These are phyloP conservation scores for Sisor rabdophorus DNA, from an alignment of 2,113 vertebrate genomes.

Conservation along the genomic window DNA sequence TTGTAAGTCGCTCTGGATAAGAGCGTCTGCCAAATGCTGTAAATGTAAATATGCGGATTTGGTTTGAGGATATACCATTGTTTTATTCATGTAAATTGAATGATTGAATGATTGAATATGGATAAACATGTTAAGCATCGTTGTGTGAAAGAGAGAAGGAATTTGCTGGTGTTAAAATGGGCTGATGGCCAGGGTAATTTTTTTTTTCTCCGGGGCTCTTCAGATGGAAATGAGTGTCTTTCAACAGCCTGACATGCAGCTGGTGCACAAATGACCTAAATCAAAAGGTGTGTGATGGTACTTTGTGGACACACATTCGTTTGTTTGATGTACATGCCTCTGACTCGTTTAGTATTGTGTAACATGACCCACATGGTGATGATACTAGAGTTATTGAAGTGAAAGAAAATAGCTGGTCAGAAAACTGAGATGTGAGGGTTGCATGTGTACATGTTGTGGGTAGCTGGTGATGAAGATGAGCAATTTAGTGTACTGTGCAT, in stretches of 20 bases:
- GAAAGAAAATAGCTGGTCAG: neutral
- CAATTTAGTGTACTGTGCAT: neutral
- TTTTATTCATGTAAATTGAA: neutral
- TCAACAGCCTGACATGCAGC: conserved; percentile 37
- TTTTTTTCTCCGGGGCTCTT: conserved; percentile 42
- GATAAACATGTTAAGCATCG: neutral
- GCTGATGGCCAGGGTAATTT: conserved; percentile 22
- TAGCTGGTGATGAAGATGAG: conserved; percentile 8
- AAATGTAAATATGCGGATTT: no score
- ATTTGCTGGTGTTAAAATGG: conserved; percentile 22
- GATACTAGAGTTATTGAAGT: neutral
- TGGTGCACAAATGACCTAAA: conserved; percentile 42
- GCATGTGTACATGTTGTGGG: neutral
- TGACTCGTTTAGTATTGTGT: neutral
- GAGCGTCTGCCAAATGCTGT: no score
- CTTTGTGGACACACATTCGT: conserved; percentile 5
- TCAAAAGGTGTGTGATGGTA: conserved; percentile 18
- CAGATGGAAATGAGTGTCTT: conserved; percentile 44
- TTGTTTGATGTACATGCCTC: conserved; percentile 3
- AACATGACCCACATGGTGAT: conserved; percentile 26
- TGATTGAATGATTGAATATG: neutral
- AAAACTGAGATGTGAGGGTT: conserved; percentile 3
- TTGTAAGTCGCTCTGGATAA: no score
- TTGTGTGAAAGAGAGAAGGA: conserved; percentile 14
- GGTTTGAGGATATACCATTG: neutral